Conservation (phyloP, 2,888 invertebrate genomes). For the Xestia rhomboidea region DNA sequence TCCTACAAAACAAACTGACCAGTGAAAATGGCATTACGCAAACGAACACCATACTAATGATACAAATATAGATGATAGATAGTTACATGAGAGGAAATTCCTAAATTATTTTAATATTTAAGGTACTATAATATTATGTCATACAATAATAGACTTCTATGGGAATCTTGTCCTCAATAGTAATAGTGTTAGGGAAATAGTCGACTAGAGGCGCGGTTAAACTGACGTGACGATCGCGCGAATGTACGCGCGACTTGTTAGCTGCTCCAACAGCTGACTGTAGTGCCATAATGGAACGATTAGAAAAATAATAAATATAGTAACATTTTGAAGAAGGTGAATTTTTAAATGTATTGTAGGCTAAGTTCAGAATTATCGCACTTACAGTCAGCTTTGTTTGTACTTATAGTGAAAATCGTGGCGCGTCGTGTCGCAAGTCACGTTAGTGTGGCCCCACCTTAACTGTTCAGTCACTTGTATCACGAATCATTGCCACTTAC, state of each 20-base stretch:
- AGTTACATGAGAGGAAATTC: slow-evolving; percentile 81
- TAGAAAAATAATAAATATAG: slow-evolving; percentile 29
- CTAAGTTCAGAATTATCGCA: slow-evolving; percentile 24
- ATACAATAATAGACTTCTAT: slow-evolving; percentile 87
- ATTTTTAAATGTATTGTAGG: slow-evolving; percentile 42
- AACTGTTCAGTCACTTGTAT: slow-evolving; percentile 72
- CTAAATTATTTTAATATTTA: slow-evolving; percentile 81
- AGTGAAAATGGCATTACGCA: slow-evolving; percentile 86
- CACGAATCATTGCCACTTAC: slow-evolving; percentile 78
- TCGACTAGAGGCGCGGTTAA: slow-evolving; percentile 51
- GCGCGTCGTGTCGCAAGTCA: not conserved
- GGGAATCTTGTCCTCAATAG: slow-evolving; percentile 75
- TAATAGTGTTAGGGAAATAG: slow-evolving; percentile 76
- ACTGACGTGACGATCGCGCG: slow-evolving; percentile 36
- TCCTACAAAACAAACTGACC: slow-evolving; percentile 73
- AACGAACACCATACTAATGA: slow-evolving; percentile 90
- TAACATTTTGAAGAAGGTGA: slow-evolving; percentile 34
- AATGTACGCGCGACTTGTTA: slow-evolving; percentile 15
- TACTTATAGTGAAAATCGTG: slow-evolving; percentile 12
- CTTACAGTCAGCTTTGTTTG: slow-evolving; percentile 55
- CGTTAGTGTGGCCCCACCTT: slow-evolving; percentile 56
- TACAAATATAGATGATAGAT: slow-evolving; percentile 85
- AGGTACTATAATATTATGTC: slow-evolving; percentile 73
- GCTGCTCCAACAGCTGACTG: slow-evolving; percentile 37
- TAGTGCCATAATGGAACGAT: slow-evolving; percentile 34